These are phyloP conservation scores for Lethrus apterus DNA, from an alignment of 1,140 invertebrate genomes.

Conservation along the genomic window DNA sequence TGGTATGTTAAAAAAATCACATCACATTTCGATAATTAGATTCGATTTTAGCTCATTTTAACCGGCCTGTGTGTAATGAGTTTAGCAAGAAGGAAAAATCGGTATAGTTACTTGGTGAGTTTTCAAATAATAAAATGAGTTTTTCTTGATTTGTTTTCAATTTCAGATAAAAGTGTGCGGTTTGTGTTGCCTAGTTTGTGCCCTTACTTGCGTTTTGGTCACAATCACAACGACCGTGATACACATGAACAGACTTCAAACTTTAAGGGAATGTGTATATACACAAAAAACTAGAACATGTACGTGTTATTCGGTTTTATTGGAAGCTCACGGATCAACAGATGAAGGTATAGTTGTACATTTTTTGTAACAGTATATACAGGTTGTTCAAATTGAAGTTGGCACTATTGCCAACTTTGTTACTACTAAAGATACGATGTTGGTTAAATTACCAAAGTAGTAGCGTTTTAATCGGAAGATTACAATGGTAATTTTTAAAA, in stretches of 20 bases:
- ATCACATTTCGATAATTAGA: background rate
- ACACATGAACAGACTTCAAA: constrained; percentile 85
- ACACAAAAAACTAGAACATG: constrained; percentile 67
- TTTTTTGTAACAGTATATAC: background rate
- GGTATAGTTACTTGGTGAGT: constrained; percentile 79
- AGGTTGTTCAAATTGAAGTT: too few relatives aligned
- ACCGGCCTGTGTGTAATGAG: constrained; percentile 81
- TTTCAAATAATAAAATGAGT: background rate
- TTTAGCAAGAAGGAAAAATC: constrained; percentile 70
- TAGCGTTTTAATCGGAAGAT: too few relatives aligned
- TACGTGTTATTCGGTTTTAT: constrained; percentile 63
- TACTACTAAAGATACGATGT: too few relatives aligned
- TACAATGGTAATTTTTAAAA: too few relatives aligned
- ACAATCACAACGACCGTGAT: constrained; percentile 89
- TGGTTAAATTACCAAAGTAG: too few relatives aligned
- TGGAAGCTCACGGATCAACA: constrained; percentile 49
- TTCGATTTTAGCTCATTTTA: constrained; percentile 59
- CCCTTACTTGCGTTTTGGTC: constrained; percentile 75
- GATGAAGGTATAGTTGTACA: constrained; percentile 47
- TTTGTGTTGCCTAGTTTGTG: constrained; percentile 73
- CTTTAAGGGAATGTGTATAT: constrained; percentile 78
- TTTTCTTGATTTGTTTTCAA: constrained; percentile 16
- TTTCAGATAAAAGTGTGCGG: constrained; percentile 79
- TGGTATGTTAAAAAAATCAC: constrained; percentile 49
- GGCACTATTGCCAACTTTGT: too few relatives aligned